Conservation (phyloP, 2,797 vertebrate genomes). For the Serranus cabrilla region DNA sequence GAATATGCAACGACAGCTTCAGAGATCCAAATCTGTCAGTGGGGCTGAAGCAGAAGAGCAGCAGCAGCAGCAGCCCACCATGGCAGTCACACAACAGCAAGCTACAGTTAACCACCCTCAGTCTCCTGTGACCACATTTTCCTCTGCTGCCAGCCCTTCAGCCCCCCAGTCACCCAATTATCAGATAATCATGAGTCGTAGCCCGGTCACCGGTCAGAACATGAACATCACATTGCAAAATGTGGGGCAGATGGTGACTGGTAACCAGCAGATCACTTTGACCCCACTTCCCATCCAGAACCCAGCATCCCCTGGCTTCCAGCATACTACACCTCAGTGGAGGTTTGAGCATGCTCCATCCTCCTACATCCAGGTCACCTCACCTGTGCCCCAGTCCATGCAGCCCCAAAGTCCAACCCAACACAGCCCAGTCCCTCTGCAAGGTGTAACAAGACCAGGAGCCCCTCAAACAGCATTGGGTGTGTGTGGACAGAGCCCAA, state of each 20-base stretch:
- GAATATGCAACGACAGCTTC: conserved; percentile 94
- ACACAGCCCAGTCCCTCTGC: conserved; percentile 91
- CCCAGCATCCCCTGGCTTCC: conserved; percentile 93
- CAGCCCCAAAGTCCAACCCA: conserved; percentile 97
- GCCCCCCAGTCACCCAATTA: conserved; percentile 97
- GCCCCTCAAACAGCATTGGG: conserved; percentile 88
- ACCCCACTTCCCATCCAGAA: conserved; percentile 93
- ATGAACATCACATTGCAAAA: conserved; percentile 97
- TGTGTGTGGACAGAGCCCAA: conserved; percentile 94
- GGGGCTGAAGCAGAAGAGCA: conserved; percentile 92
- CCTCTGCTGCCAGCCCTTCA: conserved; percentile 93
- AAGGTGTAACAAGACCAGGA: conserved; percentile 87
- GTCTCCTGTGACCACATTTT: conserved; percentile 93
- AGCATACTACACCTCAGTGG: conserved; percentile 93
- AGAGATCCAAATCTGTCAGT: conserved; percentile 93
- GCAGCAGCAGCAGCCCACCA: conserved; percentile 84
- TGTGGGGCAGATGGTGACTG: conserved; percentile 91
- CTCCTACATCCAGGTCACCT: conserved; percentile 96
- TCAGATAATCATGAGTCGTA: conserved; percentile 96
- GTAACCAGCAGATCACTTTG: conserved; percentile 95
- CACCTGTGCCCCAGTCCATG: conserved; percentile 92
- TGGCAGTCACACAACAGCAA: conserved; percentile 83
- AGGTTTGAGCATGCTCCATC: conserved; percentile 94
- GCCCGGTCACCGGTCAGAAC: conserved; percentile 92
- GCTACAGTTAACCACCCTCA: conserved; percentile 89